Percentiles rank a stretch among this genome's conserved stretches.
phyloP scores from a whole-genome alignment of 2,888 invertebrate species.

The Phragmatobia fuliginosa region DNA sequence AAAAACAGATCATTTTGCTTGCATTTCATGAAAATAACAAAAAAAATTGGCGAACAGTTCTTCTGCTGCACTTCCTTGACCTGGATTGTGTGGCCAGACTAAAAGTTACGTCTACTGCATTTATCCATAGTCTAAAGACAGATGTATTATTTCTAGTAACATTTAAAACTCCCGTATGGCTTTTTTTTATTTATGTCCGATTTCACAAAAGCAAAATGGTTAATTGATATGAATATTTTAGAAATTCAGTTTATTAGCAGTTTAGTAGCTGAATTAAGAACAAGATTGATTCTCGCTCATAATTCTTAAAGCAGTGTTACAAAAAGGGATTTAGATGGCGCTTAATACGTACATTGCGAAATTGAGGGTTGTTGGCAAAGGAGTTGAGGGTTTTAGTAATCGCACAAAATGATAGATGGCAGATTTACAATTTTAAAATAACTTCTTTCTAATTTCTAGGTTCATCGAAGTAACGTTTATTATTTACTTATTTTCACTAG shows the following conservation, averaged over 20 bases:
- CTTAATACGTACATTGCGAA: background rate
- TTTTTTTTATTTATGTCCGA: no score
- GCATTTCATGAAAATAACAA: constrained; percentile 72
- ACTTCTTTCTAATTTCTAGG: no score
- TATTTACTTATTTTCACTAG: background rate
- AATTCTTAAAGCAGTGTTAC: background rate
- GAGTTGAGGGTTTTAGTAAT: no score
- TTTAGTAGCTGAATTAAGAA: no score
- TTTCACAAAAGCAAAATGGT: background rate
- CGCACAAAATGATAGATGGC: background rate
- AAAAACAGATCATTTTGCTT: constrained; percentile 62
- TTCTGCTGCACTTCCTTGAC: constrained; percentile 80
- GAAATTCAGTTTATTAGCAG: background rate
- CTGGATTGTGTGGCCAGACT: constrained; percentile 67
- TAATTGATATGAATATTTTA: background rate
- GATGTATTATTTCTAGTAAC: background rate
- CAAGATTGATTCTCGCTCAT: no score
- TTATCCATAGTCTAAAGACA: constrained; percentile 19
- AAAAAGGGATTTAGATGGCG: background rate
- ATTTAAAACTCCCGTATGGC: background rate
- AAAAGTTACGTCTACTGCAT: constrained; percentile 49
- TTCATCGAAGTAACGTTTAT: background rate
- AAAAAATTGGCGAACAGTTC: constrained; percentile 69
- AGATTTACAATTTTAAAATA: background rate
- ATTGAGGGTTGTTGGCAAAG: background rate